A percentile compares a stretch with the other conserved stretches of the same genome.
Conservation (phyloP, 1,140 invertebrate genomes). For the Megalopta genalis region DNA sequence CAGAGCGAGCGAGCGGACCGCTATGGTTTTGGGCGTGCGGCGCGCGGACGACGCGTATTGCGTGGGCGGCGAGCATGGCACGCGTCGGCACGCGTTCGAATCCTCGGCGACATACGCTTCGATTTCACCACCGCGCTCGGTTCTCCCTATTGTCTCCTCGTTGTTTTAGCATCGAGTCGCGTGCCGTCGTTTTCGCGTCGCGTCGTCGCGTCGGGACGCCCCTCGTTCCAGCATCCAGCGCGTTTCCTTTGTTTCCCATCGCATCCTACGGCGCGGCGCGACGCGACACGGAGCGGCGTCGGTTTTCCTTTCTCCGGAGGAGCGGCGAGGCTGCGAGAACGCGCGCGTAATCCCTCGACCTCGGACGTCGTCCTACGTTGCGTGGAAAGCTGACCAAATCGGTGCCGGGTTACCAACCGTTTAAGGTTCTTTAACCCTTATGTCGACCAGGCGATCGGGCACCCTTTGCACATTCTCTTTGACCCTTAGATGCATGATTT, state of each 20-base stretch:
- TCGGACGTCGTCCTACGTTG: conserved; percentile 48
- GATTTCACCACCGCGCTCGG: conserved; percentile 1
- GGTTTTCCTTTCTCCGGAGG: conserved; percentile 49
- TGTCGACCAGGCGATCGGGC: too few relatives aligned
- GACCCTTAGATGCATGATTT: too few relatives aligned
- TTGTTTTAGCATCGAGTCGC: too few relatives aligned
- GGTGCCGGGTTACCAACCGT: too few relatives aligned
- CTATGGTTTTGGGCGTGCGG: conserved; percentile 1
- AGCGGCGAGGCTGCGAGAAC: neutral
- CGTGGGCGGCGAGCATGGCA: conserved; percentile 56
- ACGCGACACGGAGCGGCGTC: neutral
- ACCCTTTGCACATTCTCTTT: too few relatives aligned
- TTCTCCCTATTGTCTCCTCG: neutral
- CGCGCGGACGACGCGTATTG: conserved; percentile 12
- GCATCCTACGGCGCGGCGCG: conserved; percentile 2
- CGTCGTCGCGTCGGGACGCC: neutral
- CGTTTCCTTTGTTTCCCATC: conserved; percentile 33
- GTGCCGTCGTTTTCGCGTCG: neutral
- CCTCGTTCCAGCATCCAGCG: neutral
- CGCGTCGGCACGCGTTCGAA: conserved; percentile 54
- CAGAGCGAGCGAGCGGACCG: conserved; percentile 8
- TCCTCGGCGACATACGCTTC: conserved; percentile 8
- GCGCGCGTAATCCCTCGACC: conserved; percentile 16
- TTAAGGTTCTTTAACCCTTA: too few relatives aligned
- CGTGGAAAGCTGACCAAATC: conserved; percentile 11